Evolutionary conservation across 2,888 invertebrate genomes (phyloP), one percentile per base, ranked within the genome.

Genomic region (Monochamus alternatus): DNA sequence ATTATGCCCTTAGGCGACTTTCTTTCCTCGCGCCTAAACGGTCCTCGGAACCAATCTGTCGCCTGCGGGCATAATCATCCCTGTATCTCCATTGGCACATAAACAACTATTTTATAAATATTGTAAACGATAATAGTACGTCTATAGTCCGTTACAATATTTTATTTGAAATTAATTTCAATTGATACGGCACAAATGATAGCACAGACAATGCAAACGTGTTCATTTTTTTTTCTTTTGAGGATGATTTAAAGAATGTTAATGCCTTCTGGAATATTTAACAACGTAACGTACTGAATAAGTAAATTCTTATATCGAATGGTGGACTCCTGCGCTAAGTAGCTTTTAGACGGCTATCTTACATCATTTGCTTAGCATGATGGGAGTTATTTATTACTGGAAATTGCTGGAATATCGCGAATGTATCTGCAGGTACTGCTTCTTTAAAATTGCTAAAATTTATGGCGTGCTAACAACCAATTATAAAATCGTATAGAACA

Each of bases 191-290:
- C 38, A 7, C 7, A 38, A 38, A 38, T 7, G 38, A 38, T 38
- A 38, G 38, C 7, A 38, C 5, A 7, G 7, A 5, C 38, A 38
- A 38, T 38, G 4, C 5, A 38, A 38, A 4, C 38, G 7, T 5
- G 7, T 38, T 38, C 38, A 7, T 38, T 38, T 38, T 38, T 38
- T 38, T 5, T n/a, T n/a, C 8, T 43, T 43, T 43, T 43, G 43
- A 3, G 1, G 12, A 47, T 47, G 75, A 77, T 76, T 79, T 73
- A 70, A 80, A 79, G 81, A 81, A 82, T 81, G 81, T 81, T 81
- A 80, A 81, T 81, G 82, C 81, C 80, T 74, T 77, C 78, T 67
- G 47, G 44, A 67, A 68, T 68, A 58, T 68, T 59, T 68, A 59
- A 30, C 38, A 32, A 58, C 43, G 32, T 31, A 51, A 43, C 60